Evolutionary conservation across 2,888 invertebrate genomes (phyloP).

Genomic region (Dasypogon diadema): DNA sequence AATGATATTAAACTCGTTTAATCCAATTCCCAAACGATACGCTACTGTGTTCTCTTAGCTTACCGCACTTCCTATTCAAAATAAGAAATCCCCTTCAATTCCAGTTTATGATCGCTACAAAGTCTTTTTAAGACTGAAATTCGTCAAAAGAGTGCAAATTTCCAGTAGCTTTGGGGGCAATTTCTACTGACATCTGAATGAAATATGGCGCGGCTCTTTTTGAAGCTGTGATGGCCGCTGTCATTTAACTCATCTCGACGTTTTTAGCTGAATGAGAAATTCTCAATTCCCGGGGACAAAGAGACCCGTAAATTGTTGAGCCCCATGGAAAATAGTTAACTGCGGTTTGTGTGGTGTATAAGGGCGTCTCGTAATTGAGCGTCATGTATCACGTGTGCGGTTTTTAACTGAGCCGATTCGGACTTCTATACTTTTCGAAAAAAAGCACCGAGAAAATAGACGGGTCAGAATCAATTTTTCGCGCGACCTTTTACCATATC

Average conservation of each 20-base stretch:
- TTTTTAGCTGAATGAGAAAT: background rate
- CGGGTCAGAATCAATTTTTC: background rate
- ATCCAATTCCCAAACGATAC: no score
- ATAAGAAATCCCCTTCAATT: conserved; percentile 5
- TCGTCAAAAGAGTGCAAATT: conserved; percentile 17
- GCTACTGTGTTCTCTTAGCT: no score
- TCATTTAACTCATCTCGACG: conserved; percentile 46
- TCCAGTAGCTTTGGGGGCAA: conserved; percentile 55
- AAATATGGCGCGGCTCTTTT: conserved; percentile 56
- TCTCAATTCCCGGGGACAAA: conserved; percentile 6
- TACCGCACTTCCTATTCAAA: no score
- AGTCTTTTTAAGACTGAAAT: conserved; percentile 1
- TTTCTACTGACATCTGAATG: conserved; percentile 54
- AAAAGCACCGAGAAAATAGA: no score
- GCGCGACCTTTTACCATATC: conserved; percentile 3
- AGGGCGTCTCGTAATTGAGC: background rate
- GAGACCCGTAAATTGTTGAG: background rate
- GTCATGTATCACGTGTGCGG: conserved; percentile 30
- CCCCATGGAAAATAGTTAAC: conserved; percentile 12
- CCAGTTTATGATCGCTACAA: conserved; percentile 7
- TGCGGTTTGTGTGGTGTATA: conserved; percentile 25
- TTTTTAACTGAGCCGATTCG: no score
- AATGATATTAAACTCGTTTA: no score
- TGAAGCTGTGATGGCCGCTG: conserved; percentile 50
- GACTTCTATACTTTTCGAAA: no score